phyloP scores from a whole-genome alignment of 2,888 invertebrate species.

The Apotomis betuletana region DNA sequence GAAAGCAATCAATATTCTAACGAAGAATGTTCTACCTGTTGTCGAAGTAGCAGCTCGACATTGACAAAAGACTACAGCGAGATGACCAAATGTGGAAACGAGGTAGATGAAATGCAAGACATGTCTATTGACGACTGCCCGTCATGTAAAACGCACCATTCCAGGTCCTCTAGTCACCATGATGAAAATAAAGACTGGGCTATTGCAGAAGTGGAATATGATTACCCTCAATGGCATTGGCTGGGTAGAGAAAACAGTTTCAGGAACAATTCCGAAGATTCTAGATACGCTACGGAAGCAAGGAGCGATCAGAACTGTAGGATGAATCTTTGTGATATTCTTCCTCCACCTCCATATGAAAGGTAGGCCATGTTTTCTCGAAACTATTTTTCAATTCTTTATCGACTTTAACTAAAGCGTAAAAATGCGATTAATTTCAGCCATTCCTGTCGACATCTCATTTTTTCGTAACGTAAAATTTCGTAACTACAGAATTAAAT shows the following conservation, averaged over 20 bases:
- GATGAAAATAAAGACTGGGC: slow-evolving; percentile 77
- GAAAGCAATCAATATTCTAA: slow-evolving; percentile 79
- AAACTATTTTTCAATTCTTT: too few species aligned
- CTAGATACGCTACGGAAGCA: slow-evolving; percentile 65
- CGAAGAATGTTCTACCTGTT: slow-evolving; percentile 79
- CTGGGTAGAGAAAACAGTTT: slow-evolving; percentile 76
- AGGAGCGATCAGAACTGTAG: slow-evolving; percentile 74
- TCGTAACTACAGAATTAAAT: too few species aligned
- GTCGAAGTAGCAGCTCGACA: slow-evolving; percentile 76
- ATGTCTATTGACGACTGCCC: slow-evolving; percentile 78
- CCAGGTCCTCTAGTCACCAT: slow-evolving; percentile 76
- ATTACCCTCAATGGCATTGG: slow-evolving; percentile 81
- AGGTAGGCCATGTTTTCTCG: slow-evolving; percentile 56
- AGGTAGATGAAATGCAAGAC: slow-evolving; percentile 70
- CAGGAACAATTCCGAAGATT: slow-evolving; percentile 67
- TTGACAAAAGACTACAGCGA: slow-evolving; percentile 79
- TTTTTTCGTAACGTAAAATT: too few species aligned
- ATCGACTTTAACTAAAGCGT: too few species aligned
- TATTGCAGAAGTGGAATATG: slow-evolving; percentile 76
- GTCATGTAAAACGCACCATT: slow-evolving; percentile 76
- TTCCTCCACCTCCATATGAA: slow-evolving; percentile 78
- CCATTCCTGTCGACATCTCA: too few species aligned
- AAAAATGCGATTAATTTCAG: too few species aligned
- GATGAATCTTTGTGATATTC: slow-evolving; percentile 79
- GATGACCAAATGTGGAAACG: slow-evolving; percentile 80